Evolutionary conservation across 2,113 vertebrate species (phyloP), one percentile per base, ranked within the genome.

Genomic region (Xenopus tropicalis): DNA sequence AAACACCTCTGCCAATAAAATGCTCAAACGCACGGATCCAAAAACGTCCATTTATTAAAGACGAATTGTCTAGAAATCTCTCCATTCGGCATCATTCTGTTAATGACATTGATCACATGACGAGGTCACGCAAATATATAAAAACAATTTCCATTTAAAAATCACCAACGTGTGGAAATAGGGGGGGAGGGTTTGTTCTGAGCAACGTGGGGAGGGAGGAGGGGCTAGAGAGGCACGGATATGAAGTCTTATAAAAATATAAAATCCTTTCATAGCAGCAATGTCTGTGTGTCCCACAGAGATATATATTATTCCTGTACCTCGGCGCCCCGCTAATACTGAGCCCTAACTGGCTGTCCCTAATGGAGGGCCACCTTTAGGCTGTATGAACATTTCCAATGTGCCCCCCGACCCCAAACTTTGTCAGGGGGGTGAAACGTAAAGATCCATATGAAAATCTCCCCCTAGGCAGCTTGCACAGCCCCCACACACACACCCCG

Each of bases 191-290:
- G 13, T 37, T 37, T 37, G 29, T 37, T 37, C 29, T 37, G 29
- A 37, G 29, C 29, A 37, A 37, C 29, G 29, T 9, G 29, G 29
- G 25, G 25, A 6, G 29, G 16, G 46, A 11, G 16, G 46, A 11
- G 16, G 19, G 19, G 3, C 52, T 48, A 48, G n/a, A n/a, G 9
- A 61, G 72, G 72, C 72, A 74, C 72, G 48, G 57, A 58, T n/a
- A n/a, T 61, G 43, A 75, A 1, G 7, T 37, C 11, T 58, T 74
- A 74, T 61, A 75, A 62, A 75, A 69, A 61, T 68, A 74, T 43
- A 61, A 74, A 72, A 68, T 51, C 19, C 25, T 69, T 54, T 37
- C 19, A 22, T 75, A 75, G 72, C 72, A 75, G 72, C 72, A 75
- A 69, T 19, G 48, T 43, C 8, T 52, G 7, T 44, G 43, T 13